These are phyloP conservation scores for Cheilosia variabilis DNA, from an alignment of 2,888 invertebrate species.

Conservation along the genomic window DNA sequence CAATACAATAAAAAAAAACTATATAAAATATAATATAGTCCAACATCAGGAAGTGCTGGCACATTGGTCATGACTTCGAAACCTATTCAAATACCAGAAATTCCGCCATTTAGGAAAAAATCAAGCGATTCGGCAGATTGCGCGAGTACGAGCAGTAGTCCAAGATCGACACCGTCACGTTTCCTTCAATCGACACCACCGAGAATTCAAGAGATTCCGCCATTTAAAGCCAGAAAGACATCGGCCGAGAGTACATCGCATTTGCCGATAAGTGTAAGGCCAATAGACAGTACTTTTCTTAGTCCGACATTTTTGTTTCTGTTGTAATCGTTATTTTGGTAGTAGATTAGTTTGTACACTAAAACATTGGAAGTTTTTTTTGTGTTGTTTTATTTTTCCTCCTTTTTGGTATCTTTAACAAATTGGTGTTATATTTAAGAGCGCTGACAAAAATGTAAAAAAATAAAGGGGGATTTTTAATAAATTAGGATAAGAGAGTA, in stretches of 20 bases:
- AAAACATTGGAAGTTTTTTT: conserved; percentile 10
- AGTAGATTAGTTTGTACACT: conserved; percentile 17
- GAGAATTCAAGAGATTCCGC: conserved; percentile 85
- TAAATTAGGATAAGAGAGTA: too few species aligned
- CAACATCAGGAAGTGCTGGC: conserved; percentile 80
- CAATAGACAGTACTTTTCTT: conserved; percentile 1
- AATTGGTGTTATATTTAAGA: too few species aligned
- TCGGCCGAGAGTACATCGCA: conserved; percentile 85
- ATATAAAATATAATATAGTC: conserved; percentile 75
- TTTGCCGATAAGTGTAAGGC: conserved; percentile 82
- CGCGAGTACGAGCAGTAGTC: conserved; percentile 82
- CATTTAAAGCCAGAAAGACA: conserved; percentile 85
- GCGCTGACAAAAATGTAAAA: too few species aligned
- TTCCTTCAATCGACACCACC: conserved; percentile 77
- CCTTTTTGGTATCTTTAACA: conserved; percentile 13
- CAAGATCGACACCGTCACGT: conserved; percentile 78
- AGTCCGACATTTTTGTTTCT: conserved; percentile 21
- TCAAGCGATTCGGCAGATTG: conserved; percentile 81
- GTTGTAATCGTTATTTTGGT: conserved; percentile 7
- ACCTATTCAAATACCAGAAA: conserved; percentile 84
- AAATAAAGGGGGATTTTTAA: too few species aligned
- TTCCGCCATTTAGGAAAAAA: conserved; percentile 84
- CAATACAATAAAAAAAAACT: conserved; percentile 18
- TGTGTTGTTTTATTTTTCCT: background rate
- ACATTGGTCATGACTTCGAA: conserved; percentile 80